Evolutionary conservation across 2,888 invertebrate genomes (phyloP).

Genomic region (Apotomis capreana): DNA sequence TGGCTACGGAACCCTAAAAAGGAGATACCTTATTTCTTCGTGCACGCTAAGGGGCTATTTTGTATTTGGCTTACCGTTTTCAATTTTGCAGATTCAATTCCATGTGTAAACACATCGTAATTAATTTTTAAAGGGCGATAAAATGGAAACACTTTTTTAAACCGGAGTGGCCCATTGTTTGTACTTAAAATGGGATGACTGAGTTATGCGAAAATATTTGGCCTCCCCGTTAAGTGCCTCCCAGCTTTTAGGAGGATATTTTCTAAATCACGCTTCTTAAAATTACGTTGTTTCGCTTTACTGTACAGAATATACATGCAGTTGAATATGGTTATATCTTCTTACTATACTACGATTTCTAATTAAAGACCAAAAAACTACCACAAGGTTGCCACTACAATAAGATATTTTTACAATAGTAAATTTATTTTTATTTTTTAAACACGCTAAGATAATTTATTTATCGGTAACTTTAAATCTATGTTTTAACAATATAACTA

Average conservation of each 20-base stretch:
- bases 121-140: conserved; percentile 40
- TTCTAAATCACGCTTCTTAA: conserved; percentile 27
- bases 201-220: conserved; percentile 38
- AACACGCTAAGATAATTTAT: no score
- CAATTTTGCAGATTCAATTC: conserved; percentile 48
- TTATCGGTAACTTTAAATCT: no score
- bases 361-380: no score
- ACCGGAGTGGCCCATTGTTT: conserved; percentile 31
- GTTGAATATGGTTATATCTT: no score
- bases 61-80: conserved; percentile 51
- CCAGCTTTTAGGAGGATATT: conserved; percentile 21
- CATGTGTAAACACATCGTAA: conserved; percentile 43
- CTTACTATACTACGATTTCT: no score
- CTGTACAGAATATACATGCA: neutral
- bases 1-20: no score
- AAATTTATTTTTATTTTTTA: no score
- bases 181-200: conserved; percentile 35
- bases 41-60: conserved; percentile 54
- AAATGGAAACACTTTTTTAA: conserved; percentile 28
- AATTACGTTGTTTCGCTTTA: conserved; percentile 3
- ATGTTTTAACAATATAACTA: no score
- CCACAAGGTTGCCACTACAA: no score
- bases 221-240: conserved; percentile 28
- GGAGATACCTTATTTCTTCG: conserved; percentile 57
- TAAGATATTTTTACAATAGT: no score